Conservation (phyloP, 2,113 vertebrate species). For the Saguinus midas region DNA sequence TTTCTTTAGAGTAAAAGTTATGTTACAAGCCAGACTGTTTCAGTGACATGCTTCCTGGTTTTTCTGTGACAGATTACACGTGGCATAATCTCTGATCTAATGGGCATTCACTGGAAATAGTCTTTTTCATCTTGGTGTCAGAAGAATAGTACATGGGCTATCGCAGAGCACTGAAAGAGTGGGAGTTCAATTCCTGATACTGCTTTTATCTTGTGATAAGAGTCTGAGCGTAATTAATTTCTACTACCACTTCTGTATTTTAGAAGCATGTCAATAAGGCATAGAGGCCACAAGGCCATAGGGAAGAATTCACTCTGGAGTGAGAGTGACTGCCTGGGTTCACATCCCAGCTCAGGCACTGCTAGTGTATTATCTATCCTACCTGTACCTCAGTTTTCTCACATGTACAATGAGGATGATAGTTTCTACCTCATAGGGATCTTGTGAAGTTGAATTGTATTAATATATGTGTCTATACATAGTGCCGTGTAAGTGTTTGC, state of each 20-base stretch:
- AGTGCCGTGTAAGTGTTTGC: not conserved
- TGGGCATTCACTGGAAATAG: not conserved
- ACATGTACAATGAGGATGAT: fast-evolving
- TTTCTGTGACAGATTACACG: not conserved
- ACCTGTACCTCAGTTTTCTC: not conserved
- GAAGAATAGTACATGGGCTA: not conserved
- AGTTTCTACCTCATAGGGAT: not conserved
- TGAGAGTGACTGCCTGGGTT: not conserved
- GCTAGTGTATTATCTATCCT: fast-evolving
- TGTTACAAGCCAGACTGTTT: not conserved
- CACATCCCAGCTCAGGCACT: not conserved
- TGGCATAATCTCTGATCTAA: not conserved
- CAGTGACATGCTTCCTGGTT: not conserved
- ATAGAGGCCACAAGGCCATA: fast-evolving
- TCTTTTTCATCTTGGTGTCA: not conserved
- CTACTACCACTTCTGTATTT: not conserved
- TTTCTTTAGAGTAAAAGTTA: not conserved
- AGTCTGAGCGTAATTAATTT: not conserved
- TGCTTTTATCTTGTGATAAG: not conserved
- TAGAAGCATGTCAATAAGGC: not conserved
- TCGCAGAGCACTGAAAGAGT: not conserved
- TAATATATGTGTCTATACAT: not conserved
- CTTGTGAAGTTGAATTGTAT: not conserved
- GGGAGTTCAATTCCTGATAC: not conserved
- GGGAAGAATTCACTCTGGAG: not conserved